Evolutionary conservation across 2,888 invertebrate species (phyloP), one percentile per base, ranked within the genome.

Genomic region (Drosophila longiperda): DNA sequence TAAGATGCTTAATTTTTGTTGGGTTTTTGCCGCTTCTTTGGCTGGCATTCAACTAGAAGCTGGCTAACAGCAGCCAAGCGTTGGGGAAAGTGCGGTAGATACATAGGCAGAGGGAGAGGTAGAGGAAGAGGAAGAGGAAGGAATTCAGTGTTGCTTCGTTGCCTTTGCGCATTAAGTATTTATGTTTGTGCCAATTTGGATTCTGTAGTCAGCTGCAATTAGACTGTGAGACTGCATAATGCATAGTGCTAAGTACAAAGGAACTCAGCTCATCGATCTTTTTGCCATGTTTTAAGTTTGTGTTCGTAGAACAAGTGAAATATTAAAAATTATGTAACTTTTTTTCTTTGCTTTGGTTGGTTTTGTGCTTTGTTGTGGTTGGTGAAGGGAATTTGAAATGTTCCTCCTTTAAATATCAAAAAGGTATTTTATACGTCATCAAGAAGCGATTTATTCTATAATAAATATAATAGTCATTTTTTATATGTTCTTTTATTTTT

Each of bases 1-100:
- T 80, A 83, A 82, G 86, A 76, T 77, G 74, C 63, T 88, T 85
- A 76, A 81, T 82, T 78, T 82, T 79, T 74, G 63, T 78, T 67
- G 66, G 26, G 36, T 38, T 57, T 60, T 50, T 62, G 57, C 59
- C 38, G 52, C 54, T 48, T 34, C 12, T 66, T 78, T 80, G 78
- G 80, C 80, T 75, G 57, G 50, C 64, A 71, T 73, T 76, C 78
- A 78, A 64, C 68, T 52, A 48, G 48, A n/a, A 57, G 58, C n/a
- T 20, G 48, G 26, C 45, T 40, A 45, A 11, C 15, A 34, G 34
- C 34, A 55, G 42, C 12, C n/a, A 23, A 23, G 45, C 20, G 20
- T 20, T 20, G 20, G 36, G 26, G 26, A 5, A 26, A 26, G 26
- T 26, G 26, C 26, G 29, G 29, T 29, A 29, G 6, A 29, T 29